phyloP scores from a whole-genome alignment of 2,797 vertebrate genomes.

The Astyanax mexicanus region DNA sequence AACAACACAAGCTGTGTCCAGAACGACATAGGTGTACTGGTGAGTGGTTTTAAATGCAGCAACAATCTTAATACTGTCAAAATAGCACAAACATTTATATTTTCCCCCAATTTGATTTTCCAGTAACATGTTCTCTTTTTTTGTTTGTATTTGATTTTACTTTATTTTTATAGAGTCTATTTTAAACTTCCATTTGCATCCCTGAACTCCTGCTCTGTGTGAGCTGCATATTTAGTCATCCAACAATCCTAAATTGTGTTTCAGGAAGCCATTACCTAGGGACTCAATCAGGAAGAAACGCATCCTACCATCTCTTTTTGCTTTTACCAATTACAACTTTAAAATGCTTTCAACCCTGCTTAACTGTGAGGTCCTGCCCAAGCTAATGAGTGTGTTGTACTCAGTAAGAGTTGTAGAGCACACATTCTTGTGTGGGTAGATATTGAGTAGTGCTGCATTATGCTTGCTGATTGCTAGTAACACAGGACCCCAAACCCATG shows the following conservation, averaged over 20 bases:
- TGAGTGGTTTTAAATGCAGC: too few species aligned
- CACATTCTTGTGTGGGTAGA: conserved; percentile 6
- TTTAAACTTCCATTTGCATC: neutral
- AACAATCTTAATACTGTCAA: neutral
- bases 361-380: conserved; percentile 15
- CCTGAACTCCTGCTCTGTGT: too few species aligned
- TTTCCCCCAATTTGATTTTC: too few species aligned
- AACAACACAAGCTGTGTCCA: too few species aligned
- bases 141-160: neutral
- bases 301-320: too few species aligned
- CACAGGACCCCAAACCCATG: neutral
- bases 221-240: too few species aligned
- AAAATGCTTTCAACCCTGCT: neutral
- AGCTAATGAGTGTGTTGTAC: neutral
- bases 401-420: conserved; percentile 10
- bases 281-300: too few species aligned
- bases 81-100: neutral
- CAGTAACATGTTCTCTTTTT: neutral
- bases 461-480: conserved; percentile 7
- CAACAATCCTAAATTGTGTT: too few species aligned
- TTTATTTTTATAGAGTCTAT: neutral
- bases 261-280: too few species aligned
- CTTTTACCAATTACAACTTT: too few species aligned
- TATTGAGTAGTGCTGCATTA: conserved; percentile 19
- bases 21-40: too few species aligned